These are phyloP conservation scores for Tetropium fuscum DNA, from an alignment of 2,888 invertebrate genomes.

Conservation along the genomic window DNA sequence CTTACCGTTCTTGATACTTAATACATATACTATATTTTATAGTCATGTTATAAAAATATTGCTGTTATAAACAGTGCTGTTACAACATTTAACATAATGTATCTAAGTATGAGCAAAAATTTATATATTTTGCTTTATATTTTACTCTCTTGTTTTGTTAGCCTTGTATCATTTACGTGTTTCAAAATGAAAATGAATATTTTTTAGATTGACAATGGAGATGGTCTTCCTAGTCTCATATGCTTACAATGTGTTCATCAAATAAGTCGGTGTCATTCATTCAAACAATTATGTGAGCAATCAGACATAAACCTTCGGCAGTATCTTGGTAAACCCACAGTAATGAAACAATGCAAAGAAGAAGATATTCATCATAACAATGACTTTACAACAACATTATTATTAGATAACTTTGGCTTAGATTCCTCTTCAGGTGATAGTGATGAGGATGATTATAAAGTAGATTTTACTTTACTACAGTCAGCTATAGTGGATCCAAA, in stretches of 20 bases:
- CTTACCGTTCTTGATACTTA: no score
- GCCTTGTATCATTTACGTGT: no score
- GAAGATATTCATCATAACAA: constrained; percentile 51
- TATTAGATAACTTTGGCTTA: constrained; percentile 60
- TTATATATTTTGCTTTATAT: no score
- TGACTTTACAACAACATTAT: constrained; percentile 49
- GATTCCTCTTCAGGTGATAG: constrained; percentile 61
- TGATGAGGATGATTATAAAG: constrained; percentile 59
- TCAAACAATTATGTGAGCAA: constrained; percentile 67
- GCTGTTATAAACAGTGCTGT: no score
- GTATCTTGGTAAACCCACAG: constrained; percentile 62
- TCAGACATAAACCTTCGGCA: constrained; percentile 65
- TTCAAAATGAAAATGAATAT: not conserved
- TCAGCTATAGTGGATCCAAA: constrained; percentile 50
- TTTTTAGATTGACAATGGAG: constrained; percentile 63
- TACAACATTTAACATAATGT: no score
- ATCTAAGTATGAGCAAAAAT: no score
- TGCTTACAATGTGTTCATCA: constrained; percentile 67
- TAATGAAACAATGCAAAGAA: constrained; percentile 52
- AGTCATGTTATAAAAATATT: no score
- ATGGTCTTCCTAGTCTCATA: constrained; percentile 66
- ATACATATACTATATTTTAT: no score
- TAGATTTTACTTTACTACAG: constrained; percentile 55
- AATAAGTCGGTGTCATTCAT: constrained; percentile 65
- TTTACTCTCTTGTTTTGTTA: no score